Evolutionary conservation across 2,113 vertebrate species (phyloP), one percentile per base, ranked within the genome.

Genomic region (Phylloscopus trochiloides): DNA sequence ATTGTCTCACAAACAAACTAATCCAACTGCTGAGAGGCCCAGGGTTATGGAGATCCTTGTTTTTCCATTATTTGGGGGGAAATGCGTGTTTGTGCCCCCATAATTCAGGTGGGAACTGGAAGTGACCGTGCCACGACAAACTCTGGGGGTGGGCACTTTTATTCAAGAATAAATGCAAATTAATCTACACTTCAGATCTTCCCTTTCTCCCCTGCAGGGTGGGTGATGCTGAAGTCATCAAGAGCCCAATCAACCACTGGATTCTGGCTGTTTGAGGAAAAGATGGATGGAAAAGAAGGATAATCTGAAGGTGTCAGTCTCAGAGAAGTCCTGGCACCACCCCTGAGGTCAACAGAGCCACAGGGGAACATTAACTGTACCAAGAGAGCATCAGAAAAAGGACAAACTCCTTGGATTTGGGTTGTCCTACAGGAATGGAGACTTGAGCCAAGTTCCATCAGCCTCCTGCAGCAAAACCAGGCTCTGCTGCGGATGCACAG

Each of bases 71-170:
- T 81, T 29, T n/a, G 34, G 61, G 38, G 18, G 26, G 45, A 94
- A 68, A 36, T 36, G 12, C 0, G 1, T 0, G 0, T 82, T 50
- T 71, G 26, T 32, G 42, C 8, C 6, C 14, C 31, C 31, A 3
- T 48, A 51, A 71, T 8, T 40, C 4, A 2, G 16, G 54, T 36
- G 52, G 52, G 34, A 88, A 59, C 6, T 13, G 52, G 47, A 81
- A 89, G 21, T 26, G 47, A 38, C 17, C 3, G 2, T 6, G 0
- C 17, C 26, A 16, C 18, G 25, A 58, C 19, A 25, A 85, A 55
- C 26, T n/a, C 24, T 32, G 58, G 45, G 0, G 0, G 18, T 8
- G 31, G 4, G 6, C 6, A 15, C 14, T 34, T 86, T 50, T 24
- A 25, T 10, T 3, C 14, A 31, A 48, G 28, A 79, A 38, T 24